Percentiles rank a stretch among this genome's conserved stretches.
These are phyloP conservation scores for Acrocephalus arundinaceus DNA, from an alignment of 2,113 vertebrate genomes.

Conservation along the genomic window DNA sequence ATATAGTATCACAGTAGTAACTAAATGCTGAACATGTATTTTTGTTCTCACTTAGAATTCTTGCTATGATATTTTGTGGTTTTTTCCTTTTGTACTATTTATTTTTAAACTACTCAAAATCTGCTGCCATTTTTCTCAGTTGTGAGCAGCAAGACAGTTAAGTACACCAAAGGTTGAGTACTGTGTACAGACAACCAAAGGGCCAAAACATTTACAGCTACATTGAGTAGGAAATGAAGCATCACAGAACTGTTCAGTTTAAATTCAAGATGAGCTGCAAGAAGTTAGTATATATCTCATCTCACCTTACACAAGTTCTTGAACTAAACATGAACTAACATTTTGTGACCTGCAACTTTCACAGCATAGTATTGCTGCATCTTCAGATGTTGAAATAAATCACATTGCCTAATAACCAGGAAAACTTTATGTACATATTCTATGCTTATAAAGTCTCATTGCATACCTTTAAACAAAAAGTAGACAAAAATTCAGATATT, in stretches of 20 bases:
- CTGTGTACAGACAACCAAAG: slow-evolving; percentile 50
- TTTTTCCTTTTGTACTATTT: neutral
- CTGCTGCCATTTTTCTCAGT: neutral
- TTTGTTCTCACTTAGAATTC: neutral
- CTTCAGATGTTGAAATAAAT: neutral
- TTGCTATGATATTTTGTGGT: neutral
- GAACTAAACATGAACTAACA: slow-evolving; percentile 26
- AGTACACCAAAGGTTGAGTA: slow-evolving; percentile 34
- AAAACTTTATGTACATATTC: neutral
- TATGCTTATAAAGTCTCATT: neutral
- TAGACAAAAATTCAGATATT: neutral
- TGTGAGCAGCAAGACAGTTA: slow-evolving; percentile 44
- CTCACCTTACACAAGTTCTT: slow-evolving; percentile 49
- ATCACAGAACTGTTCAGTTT: slow-evolving; percentile 46
- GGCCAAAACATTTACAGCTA: slow-evolving; percentile 58
- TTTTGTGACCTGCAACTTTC: slow-evolving; percentile 35
- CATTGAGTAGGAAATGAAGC: slow-evolving; percentile 73
- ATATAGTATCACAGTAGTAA: neutral
- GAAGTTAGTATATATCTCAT: slow-evolving; percentile 15
- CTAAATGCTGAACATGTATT: neutral
- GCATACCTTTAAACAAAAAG: neutral
- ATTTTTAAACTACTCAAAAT: slow-evolving; percentile 5
- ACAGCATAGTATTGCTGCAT: neutral
- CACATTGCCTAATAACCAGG: neutral
- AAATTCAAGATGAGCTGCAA: slow-evolving; percentile 55